Evolutionary conservation across 2,888 invertebrate genomes (phyloP).

Genomic region (Dendrolimus pini): DNA sequence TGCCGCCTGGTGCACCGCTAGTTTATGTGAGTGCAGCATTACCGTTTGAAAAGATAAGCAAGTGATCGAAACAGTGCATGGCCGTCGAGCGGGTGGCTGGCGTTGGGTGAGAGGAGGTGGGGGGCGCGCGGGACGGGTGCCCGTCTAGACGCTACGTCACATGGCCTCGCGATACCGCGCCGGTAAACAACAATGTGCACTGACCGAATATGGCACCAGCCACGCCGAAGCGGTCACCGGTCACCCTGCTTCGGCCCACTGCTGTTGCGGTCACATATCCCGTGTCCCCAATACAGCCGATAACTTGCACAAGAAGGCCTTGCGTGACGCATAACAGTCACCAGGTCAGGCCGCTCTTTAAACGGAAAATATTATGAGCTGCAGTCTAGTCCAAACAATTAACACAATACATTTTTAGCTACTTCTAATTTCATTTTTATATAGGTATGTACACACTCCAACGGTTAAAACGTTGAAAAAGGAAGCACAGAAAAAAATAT

Average conservation of each 20-base stretch:
- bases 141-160: constrained; percentile 78
- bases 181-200: constrained; percentile 75
- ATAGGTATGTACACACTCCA: too few species aligned
- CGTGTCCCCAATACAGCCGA: constrained; percentile 12
- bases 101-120: constrained; percentile 23
- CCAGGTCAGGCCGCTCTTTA: too few species aligned
- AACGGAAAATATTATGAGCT: too few species aligned
- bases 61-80: constrained; percentile 68
- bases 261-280: constrained; percentile 22
- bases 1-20: constrained; percentile 31
- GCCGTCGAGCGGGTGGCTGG: constrained; percentile 27
- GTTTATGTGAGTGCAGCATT: constrained; percentile 45
- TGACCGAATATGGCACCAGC: constrained; percentile 74
- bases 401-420: too few species aligned
- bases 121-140: constrained; percentile 33
- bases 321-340: not conserved
- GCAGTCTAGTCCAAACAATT: too few species aligned
- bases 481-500: too few species aligned
- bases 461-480: too few species aligned
- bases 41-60: constrained; percentile 70
- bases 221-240: constrained; percentile 42
- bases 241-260: constrained; percentile 41
- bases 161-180: constrained; percentile 78
- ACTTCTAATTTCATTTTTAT: too few species aligned
- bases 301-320: constrained; percentile 6